Conservation (phyloP, 2,797 vertebrate species). For the Geotrypetes seraphini region DNA sequence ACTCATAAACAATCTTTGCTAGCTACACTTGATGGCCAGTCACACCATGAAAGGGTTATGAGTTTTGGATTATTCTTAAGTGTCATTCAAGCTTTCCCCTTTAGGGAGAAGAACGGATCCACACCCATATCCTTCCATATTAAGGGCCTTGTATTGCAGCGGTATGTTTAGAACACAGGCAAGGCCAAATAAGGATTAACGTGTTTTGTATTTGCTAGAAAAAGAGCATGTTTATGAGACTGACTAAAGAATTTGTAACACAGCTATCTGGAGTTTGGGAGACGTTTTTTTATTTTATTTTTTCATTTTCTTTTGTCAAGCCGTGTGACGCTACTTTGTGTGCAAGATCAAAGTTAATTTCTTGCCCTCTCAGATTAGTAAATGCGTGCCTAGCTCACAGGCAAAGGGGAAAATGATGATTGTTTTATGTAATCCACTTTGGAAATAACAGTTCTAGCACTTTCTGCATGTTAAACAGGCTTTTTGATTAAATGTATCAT, state of each 20-base stretch:
- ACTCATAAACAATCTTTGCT: no score
- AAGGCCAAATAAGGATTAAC: not conserved
- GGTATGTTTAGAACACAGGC: not conserved
- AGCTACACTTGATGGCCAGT: no score
- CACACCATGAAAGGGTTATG: no score
- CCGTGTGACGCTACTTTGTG: not conserved
- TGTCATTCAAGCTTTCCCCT: no score
- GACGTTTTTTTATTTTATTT: slow-evolving; percentile 1
- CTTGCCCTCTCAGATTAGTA: not conserved
- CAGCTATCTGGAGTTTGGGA: not conserved
- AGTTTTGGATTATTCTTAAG: no score
- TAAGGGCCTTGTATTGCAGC: not conserved
- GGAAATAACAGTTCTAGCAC: slow-evolving; percentile 1
- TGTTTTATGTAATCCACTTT: slow-evolving; percentile 1
- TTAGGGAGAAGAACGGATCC: no score
- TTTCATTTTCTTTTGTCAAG: no score
- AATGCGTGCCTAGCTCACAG: slow-evolving; percentile 3
- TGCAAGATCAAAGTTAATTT: not conserved
- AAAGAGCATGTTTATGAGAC: not conserved
- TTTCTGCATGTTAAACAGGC: not conserved
- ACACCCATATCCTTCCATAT: not conserved
- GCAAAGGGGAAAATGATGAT: slow-evolving; percentile 6
- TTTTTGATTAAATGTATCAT: no score
- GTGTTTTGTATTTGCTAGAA: not conserved
- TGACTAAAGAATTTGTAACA: not conserved